Conservation (phyloP, 2,797 vertebrate species). For the Lepidocolaptes lacrymiger region DNA sequence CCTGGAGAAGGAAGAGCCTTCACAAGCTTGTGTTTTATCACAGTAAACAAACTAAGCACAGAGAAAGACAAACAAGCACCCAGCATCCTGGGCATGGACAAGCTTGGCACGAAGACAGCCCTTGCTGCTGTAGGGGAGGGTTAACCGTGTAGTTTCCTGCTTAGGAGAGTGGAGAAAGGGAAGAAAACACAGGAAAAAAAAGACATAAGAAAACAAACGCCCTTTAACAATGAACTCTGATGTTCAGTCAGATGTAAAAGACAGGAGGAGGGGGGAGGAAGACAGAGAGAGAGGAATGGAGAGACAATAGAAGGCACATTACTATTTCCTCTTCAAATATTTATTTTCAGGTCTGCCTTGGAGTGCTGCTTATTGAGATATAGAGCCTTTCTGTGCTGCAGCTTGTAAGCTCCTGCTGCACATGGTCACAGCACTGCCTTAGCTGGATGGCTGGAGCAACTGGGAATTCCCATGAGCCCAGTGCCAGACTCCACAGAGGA, state of each 20-base stretch:
- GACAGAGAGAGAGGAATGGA: neutral
- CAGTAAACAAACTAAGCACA: neutral
- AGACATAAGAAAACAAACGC: neutral
- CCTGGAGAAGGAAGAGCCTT: neutral
- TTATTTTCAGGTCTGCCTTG: conserved; percentile 60
- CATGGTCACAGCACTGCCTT: neutral
- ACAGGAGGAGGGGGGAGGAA: neutral
- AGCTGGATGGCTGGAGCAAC: neutral
- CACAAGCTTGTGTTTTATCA: neutral
- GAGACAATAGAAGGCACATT: conserved; percentile 30
- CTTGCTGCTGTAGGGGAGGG: neutral
- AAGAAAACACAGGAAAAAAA: neutral
- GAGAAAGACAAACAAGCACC: neutral
- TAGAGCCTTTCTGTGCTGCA: neutral
- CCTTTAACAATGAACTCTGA: conserved; percentile 18
- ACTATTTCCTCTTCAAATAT: conserved; percentile 67
- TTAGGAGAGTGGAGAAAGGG: neutral
- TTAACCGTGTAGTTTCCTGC: neutral
- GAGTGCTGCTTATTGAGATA: conserved; percentile 48
- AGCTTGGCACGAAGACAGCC: neutral
- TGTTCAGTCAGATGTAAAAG: conserved; percentile 50
- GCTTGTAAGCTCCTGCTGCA: neutral
- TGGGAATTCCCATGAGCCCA: neutral
- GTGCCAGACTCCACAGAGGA: neutral
- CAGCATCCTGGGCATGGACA: neutral